Evolutionary conservation across 1,140 invertebrate genomes (phyloP).

Genomic region (Lanistes nyassanus): DNA sequence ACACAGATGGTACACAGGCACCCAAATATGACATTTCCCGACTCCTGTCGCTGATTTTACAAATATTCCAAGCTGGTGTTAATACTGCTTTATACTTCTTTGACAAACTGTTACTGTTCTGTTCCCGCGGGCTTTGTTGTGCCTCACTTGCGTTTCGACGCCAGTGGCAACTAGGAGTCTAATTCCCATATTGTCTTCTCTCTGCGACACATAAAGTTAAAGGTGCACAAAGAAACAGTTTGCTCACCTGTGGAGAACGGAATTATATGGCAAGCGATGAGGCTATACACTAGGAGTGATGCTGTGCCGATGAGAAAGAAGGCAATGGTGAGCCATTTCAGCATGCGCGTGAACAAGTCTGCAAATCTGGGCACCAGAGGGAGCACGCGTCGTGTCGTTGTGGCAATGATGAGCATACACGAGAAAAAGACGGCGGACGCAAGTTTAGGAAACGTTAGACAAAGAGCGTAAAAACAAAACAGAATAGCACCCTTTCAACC

Average conservation of each 20-base stretch:
- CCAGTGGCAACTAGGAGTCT: too few species aligned
- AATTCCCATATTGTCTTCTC: too few species aligned
- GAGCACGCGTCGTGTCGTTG: too few species aligned
- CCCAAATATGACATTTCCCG: too few species aligned
- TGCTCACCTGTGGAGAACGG: slow-evolving; percentile 33
- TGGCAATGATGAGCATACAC: background rate
- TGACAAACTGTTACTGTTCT: too few species aligned
- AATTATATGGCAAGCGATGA: slow-evolving; percentile 29
- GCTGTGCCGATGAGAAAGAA: slow-evolving; percentile 33
- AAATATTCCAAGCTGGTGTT: too few species aligned
- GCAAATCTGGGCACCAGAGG: slow-evolving; percentile 44
- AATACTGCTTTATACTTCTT: too few species aligned
- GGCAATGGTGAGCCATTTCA: slow-evolving; percentile 48
- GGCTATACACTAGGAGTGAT: slow-evolving; percentile 31
- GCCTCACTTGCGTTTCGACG: too few species aligned
- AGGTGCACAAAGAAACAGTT: background rate
- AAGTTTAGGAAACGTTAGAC: background rate
- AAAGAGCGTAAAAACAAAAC: too few species aligned
- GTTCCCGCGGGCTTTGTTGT: too few species aligned
- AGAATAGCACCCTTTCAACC: too few species aligned
- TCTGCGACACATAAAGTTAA: background rate
- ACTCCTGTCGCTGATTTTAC: too few species aligned
- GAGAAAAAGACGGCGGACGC: background rate
- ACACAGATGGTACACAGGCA: background rate
- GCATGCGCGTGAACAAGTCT: slow-evolving; percentile 42